Evolutionary conservation across 2,113 vertebrate genomes (phyloP), one percentile per base, ranked within the genome.

Genomic region (Pteropus alecto): DNA sequence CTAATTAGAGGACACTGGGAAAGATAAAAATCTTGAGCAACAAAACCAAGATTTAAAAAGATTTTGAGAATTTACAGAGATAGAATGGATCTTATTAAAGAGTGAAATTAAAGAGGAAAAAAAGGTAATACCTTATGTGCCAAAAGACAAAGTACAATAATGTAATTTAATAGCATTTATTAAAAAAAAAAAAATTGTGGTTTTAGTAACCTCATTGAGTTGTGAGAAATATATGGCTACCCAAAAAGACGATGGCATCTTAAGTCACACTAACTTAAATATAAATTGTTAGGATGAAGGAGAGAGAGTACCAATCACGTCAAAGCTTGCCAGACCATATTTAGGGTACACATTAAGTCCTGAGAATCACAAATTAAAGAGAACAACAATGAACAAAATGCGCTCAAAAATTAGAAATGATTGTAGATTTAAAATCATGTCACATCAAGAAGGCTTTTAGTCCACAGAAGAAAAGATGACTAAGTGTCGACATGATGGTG

Each of bases 311-410:
- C 16, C 30, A 79, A n/a, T 84, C 6, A 70, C 13, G n/a, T 86
- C 51, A 82, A 95, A 95, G 19, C 61, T 61, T 16, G 65, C 6
- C 28, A 74, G 35, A 60, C 63, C 13, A 58, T 15, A 93, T 71
- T 91, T 86, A 74, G 30, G 38, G 81, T 76, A 78, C 28, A 93
- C 19, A 43, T 35, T 70, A 93, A 74, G 28, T 70, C 84, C 33
- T 63, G 46, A 95, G 67, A 95, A 65, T 90, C 41, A 94, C 8
- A 61, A 10, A 82, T 71, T 88, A 91, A 93, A 58, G 24, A 95
- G 38, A 96, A 94, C 21, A 54, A 82, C 21, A 54, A 93, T 7
- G 63, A 58, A 63, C 46, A 95, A 90, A 95, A 94, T 60, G 7
- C 35, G 88, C 43, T 84, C 0, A 28, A 91, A 90, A 63, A 88